Conservation (phyloP, 2,888 invertebrate species). For the Oligia fasciuncula region DNA sequence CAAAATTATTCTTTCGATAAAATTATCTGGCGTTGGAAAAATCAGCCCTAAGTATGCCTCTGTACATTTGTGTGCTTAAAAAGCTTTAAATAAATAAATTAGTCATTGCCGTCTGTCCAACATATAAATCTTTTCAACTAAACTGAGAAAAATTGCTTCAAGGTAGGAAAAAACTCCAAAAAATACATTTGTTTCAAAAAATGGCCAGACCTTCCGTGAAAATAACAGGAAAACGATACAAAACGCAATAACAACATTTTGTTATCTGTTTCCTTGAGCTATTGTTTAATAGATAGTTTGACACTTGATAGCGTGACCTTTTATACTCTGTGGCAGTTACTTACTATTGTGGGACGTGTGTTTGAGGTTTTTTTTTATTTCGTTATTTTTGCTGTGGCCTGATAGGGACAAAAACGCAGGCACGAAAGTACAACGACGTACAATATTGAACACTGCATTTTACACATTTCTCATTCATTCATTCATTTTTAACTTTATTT, state of each 20-base stretch:
- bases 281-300: conserved; percentile 65
- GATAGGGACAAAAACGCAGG: neutral
- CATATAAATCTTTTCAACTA: neutral
- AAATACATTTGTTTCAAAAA: conserved; percentile 1
- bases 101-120: neutral
- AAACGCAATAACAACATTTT: conserved; percentile 55
- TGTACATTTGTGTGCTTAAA: too few relatives aligned
- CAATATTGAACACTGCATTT: neutral
- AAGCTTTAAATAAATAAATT: neutral
- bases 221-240: conserved; percentile 59
- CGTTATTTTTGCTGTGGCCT: neutral
- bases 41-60: too few relatives aligned
- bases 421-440: neutral
- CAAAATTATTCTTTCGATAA: too few relatives aligned
- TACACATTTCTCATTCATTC: neutral
- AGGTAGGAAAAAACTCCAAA: neutral
- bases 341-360: conserved; percentile 35
- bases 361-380: conserved; percentile 26
- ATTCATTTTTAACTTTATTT: neutral
- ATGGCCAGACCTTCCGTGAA: conserved; percentile 17
- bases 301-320: conserved; percentile 59
- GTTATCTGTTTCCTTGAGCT: conserved; percentile 60
- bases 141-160: neutral
- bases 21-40: too few relatives aligned
- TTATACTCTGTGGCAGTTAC: conserved; percentile 54